A percentile compares a stretch with the other conserved stretches of the same genome.
Evolutionary conservation across 2,888 invertebrate species (phyloP).

Genomic region (Perizoma flavofasciatum): DNA sequence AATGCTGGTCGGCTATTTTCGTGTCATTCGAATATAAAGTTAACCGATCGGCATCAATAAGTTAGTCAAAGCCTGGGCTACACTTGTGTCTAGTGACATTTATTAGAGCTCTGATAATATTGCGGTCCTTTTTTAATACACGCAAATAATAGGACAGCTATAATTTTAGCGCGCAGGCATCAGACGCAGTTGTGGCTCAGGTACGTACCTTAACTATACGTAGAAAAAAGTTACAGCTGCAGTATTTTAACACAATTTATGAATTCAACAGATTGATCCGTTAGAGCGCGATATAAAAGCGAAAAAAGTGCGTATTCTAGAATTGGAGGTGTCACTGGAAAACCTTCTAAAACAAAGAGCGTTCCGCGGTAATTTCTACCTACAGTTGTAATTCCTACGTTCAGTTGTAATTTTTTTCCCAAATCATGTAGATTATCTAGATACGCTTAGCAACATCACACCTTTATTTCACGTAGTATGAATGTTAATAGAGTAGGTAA

Average conservation of each 20-base stretch:
- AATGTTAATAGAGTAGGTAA: constrained; percentile 1
- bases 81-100: too few species aligned
- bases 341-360: constrained; percentile 90
- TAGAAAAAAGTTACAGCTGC: constrained; percentile 77
- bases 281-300: constrained; percentile 93
- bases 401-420: constrained; percentile 81
- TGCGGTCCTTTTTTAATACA: too few species aligned
- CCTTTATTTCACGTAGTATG: constrained; percentile 13
- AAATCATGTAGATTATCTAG: constrained; percentile 21
- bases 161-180: too few species aligned
- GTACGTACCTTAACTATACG: too few species aligned
- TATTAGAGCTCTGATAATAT: too few species aligned
- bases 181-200: too few species aligned
- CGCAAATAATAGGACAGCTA: too few species aligned
- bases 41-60: too few species aligned
- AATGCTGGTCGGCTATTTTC: too few species aligned
- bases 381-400: constrained; percentile 70
- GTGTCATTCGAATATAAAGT: too few species aligned
- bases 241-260: constrained; percentile 34
- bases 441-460: constrained; percentile 6
- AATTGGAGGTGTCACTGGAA: constrained; percentile 93
- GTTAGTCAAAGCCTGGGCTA: too few species aligned
- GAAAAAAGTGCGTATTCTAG: constrained; percentile 90
- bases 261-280: constrained; percentile 88
- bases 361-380: constrained; percentile 74